phyloP scores from a whole-genome alignment of 1,140 invertebrate species.

The Drosophila parvula region DNA sequence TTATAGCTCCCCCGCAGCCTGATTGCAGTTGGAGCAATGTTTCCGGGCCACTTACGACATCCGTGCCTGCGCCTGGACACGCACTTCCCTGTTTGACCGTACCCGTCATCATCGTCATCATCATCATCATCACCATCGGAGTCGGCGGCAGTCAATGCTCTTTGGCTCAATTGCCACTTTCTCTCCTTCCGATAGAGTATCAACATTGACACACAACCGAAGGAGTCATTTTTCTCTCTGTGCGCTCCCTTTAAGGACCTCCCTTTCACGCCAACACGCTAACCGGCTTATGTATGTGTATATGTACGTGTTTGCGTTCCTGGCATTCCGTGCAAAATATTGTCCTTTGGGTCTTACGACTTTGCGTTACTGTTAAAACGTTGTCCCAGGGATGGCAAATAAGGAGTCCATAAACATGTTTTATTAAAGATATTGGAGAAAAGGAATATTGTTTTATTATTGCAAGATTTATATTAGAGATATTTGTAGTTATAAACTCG shows the following conservation, averaged over 20 bases:
- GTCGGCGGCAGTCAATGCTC: constrained; percentile 47
- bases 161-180: constrained; percentile 38
- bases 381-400: constrained; percentile 40
- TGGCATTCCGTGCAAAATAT: constrained; percentile 61
- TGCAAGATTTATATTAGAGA: background rate
- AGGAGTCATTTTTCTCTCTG: constrained; percentile 51
- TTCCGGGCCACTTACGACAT: constrained; percentile 63
- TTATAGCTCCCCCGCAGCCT: constrained; percentile 56
- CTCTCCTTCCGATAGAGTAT: constrained; percentile 34
- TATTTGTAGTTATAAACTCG: background rate
- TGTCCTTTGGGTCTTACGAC: constrained; percentile 50
- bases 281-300: constrained; percentile 7
- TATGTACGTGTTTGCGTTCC: constrained; percentile 33
- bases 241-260: constrained; percentile 37
- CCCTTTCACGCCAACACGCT: background rate
- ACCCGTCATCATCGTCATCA: constrained; percentile 38
- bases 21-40: constrained; percentile 28
- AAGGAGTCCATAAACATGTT: background rate
- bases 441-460: background rate
- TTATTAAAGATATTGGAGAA: background rate
- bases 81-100: constrained; percentile 52
- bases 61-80: constrained; percentile 47
- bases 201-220: constrained; percentile 43
- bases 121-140: constrained; percentile 3
- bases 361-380: constrained; percentile 22